Evolutionary conservation across 2,888 invertebrate species (phyloP).

Genomic region (Pardosa pseudoannulata): DNA sequence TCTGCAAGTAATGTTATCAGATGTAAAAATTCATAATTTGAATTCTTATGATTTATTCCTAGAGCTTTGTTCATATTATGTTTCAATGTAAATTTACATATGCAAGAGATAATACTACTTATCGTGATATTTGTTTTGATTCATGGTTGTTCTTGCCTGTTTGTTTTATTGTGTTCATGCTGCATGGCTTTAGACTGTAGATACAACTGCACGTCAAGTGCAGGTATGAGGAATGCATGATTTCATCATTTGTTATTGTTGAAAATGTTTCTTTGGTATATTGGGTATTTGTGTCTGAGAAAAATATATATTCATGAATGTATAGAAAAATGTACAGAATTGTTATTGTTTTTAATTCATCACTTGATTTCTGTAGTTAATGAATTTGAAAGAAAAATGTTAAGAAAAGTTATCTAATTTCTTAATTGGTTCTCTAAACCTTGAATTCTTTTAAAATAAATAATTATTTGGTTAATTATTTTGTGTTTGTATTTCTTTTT

Average conservation of each 20-base stretch:
- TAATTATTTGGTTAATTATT: neutral
- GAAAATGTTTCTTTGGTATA: constrained; percentile 35
- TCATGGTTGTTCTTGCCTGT: neutral
- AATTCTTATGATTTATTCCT: no score
- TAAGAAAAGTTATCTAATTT: neutral
- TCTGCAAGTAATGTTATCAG: no score
- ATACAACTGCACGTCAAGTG: neutral
- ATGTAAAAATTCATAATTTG: neutral
- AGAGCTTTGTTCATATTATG: neutral
- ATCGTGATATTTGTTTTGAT: constrained; percentile 23
- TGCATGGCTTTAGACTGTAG: constrained; percentile 7
- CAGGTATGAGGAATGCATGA: neutral
- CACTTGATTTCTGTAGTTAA: neutral
- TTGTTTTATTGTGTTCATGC: constrained; percentile 8
- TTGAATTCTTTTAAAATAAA: neutral
- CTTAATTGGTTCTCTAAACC: neutral
- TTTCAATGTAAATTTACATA: constrained; percentile 17
- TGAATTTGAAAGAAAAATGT: neutral
- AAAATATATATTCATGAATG: constrained; percentile 33
- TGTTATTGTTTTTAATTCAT: constrained; percentile 37
- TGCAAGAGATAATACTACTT: constrained; percentile 20
- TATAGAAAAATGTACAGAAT: constrained; percentile 66
- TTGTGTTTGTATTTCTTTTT: neutral
- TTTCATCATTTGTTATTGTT: constrained; percentile 33
- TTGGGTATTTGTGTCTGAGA: constrained; percentile 32